phyloP scores from a whole-genome alignment of 2,113 vertebrate genomes.

The Osmerus mordax region DNA sequence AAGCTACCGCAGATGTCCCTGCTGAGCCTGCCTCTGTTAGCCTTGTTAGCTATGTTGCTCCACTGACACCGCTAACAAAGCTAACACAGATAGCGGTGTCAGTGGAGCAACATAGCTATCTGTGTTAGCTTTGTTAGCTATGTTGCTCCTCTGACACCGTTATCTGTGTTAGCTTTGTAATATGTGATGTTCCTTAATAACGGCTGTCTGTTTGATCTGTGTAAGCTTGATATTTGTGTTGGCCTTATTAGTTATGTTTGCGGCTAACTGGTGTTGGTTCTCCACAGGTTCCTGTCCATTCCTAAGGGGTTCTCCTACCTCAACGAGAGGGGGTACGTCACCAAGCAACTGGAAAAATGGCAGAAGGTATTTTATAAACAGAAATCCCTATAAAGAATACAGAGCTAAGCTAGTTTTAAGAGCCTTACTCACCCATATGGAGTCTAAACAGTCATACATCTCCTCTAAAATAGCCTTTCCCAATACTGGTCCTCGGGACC shows the following conservation, averaged over 20 bases:
- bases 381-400: neutral
- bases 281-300: constrained; percentile 83
- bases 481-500: no score
- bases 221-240: no score
- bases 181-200: constrained; percentile 8
- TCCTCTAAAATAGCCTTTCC: no score
- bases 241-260: no score
- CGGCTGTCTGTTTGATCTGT: no score
- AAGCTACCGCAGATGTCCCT: no score
- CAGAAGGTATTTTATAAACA: constrained; percentile 74
- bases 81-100: neutral
- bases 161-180: neutral
- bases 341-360: constrained; percentile 88
- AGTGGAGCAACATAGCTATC: no score
- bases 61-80: neutral
- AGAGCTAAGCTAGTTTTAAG: no score
- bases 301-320: constrained; percentile 88
- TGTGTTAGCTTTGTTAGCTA: neutral
- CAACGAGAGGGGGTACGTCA: constrained; percentile 86
- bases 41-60: neutral
- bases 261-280: constrained; percentile 10
- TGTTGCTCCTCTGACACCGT: no score
- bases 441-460: no score
- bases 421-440: no score
- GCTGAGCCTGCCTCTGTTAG: neutral